These are phyloP conservation scores for Phania funesta DNA, from an alignment of 2,888 invertebrate species.

Conservation along the genomic window DNA sequence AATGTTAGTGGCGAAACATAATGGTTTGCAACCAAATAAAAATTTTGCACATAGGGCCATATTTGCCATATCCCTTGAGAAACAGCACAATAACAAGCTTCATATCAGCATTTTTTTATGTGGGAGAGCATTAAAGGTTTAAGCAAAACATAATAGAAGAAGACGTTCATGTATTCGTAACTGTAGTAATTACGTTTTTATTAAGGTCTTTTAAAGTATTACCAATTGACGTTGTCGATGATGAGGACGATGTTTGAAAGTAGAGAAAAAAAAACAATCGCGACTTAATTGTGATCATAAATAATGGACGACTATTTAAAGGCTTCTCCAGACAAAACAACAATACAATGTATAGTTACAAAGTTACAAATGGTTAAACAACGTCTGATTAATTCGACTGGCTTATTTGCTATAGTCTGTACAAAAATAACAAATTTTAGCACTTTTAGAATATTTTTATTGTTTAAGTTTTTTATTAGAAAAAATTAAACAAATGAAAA, in stretches of 20 bases:
- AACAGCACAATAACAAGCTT: not conserved
- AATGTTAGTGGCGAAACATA: too few relatives aligned
- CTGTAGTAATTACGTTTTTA: conserved; percentile 48
- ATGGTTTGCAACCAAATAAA: not conserved
- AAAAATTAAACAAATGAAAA: too few relatives aligned
- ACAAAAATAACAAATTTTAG: too few relatives aligned
- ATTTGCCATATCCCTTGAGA: not conserved
- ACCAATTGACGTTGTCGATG: conserved; percentile 40
- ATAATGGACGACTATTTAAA: conserved; percentile 46
- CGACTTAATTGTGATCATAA: conserved; percentile 63
- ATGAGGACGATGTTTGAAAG: conserved; percentile 23
- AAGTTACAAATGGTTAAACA: not conserved
- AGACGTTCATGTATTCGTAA: conserved; percentile 28
- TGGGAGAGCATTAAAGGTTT: conserved; percentile 22
- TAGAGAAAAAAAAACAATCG: not conserved
- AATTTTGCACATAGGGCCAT: not conserved
- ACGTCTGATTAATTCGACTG: not conserved
- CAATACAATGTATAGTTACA: not conserved
- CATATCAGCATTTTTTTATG: conserved; percentile 12
- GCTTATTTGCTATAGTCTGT: too few relatives aligned
- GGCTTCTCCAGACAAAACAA: conserved; percentile 28
- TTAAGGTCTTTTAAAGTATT: conserved; percentile 32
- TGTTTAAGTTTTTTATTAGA: too few relatives aligned
- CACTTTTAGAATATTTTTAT: too few relatives aligned
- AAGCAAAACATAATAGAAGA: not conserved